A percentile compares a stretch with the other conserved stretches of the same genome.
These are phyloP conservation scores for Odontocolon sp. DNA, from an alignment of 2,888 invertebrate genomes.

Conservation along the genomic window DNA sequence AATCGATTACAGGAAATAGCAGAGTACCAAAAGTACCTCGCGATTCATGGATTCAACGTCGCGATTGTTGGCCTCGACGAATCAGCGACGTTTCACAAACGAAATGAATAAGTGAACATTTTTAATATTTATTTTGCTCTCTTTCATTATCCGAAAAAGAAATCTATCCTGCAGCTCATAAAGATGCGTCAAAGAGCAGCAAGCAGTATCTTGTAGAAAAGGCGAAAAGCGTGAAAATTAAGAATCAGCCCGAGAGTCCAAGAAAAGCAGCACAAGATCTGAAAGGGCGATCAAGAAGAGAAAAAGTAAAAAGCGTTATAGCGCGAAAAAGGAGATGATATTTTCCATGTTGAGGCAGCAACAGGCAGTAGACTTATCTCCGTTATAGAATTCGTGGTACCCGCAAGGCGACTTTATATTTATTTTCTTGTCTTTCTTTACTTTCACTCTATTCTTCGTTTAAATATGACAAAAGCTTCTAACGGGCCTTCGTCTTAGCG, in stretches of 20 bases:
- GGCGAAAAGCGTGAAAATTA: too few species aligned
- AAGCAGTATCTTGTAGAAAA: too few species aligned
- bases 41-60: constrained; percentile 20
- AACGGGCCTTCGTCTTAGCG: neutral
- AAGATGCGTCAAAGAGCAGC: too few species aligned
- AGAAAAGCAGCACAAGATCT: neutral
- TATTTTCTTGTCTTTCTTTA: constrained; percentile 20
- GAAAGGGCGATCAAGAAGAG: neutral
- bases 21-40: constrained; percentile 58
- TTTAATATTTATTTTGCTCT: too few species aligned
- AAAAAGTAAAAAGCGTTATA: neutral
- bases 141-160: too few species aligned
- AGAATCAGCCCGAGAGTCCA: too few species aligned
- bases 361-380: constrained; percentile 72
- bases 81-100: too few species aligned
- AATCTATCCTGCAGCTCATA: too few species aligned
- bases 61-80: constrained; percentile 9
- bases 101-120: too few species aligned
- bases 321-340: constrained; percentile 14
- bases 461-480: neutral
- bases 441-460: constrained; percentile 23
- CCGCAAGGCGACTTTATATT: constrained; percentile 3
- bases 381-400: constrained; percentile 72
- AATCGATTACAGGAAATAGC: constrained; percentile 78
- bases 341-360: constrained; percentile 62